Base-by-base conservation (phyloP, 2,888 invertebrate genomes). In the Lasioglossum oenotherae region DNA sequence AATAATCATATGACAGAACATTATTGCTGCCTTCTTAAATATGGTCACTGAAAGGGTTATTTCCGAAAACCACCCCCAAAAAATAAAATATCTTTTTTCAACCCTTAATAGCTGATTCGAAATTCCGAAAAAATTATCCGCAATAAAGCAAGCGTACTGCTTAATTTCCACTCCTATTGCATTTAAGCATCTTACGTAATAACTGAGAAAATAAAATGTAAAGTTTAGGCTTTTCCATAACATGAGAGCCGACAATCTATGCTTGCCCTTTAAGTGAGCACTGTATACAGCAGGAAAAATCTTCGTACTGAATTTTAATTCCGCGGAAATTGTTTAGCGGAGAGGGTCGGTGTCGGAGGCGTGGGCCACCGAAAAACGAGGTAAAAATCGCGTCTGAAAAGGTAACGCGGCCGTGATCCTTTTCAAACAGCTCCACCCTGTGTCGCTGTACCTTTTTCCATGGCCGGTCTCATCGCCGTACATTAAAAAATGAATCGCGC, bases 331-430 rank as follows among this genome's bases (percentile, higher is more conserved):
- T 53, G 53, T 53, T 53, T 53, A 53, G 53, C 53, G 53, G 8
- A 23, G 53, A 53, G 23, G 23, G 23, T 23, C 53, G 23, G 3
- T 23, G 10, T 53, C 23, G 53, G 2, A 23, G 67, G 31, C 35
- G 2, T 19, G 14, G 67, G 2, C 35, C 38, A 41, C 23, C 12
- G 23, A 31, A 27, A 44, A 41, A 44, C 23, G 81, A n/a, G 77
- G 79, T 76, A 86, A 86, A 86, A 78, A 73, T 79, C 60, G 44
- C 81, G 71, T 73, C 41, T 75, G 67, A 78, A 86, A 82, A 31
- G 76, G 81, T 41, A 78, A 81, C 86, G 78, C 60, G 72, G 64
- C 72, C 41, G 67, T 16, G 74, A 67, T 31, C 71, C 67, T 79
- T 76, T 76, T 80, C 60, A 76, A 84, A 84, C 79, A 41, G 60